Conservation (phyloP, 2,888 invertebrate genomes). For the Eupithecia exiguata region DNA sequence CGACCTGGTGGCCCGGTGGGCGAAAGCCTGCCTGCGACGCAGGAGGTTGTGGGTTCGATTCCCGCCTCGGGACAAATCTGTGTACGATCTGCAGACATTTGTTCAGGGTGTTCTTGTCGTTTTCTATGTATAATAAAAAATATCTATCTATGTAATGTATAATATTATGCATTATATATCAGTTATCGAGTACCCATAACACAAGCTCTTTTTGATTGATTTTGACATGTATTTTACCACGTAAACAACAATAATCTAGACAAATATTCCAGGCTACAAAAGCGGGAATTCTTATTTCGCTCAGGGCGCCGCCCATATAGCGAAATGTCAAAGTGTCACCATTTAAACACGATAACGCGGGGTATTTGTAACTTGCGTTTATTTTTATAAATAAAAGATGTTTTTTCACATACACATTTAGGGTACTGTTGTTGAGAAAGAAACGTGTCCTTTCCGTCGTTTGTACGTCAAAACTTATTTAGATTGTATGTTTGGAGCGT, state of each 20-base stretch:
- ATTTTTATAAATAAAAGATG: slow-evolving; percentile 3
- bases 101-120: no score
- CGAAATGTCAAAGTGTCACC: slow-evolving; percentile 52
- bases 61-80: no score
- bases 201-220: no score
- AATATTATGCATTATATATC: no score
- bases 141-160: no score
- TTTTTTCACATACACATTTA: not conserved
- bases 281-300: slow-evolving; percentile 51
- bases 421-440: not conserved
- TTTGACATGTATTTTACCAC: not conserved
- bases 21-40: no score
- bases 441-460: not conserved
- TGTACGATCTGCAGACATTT: no score
- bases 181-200: no score
- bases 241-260: slow-evolving; percentile 19
- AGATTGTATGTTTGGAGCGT: no score
- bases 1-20: no score
- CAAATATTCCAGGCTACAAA: slow-evolving; percentile 28
- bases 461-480: not conserved
- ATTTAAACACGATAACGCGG: slow-evolving; percentile 40
- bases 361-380: slow-evolving; percentile 15
- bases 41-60: no score
- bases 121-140: no score
- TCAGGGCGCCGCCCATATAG: slow-evolving; percentile 37